These are phyloP conservation scores for Sarotherodon lohbergeri DNA, from an alignment of 2,113 vertebrate species.

Conservation along the genomic window DNA sequence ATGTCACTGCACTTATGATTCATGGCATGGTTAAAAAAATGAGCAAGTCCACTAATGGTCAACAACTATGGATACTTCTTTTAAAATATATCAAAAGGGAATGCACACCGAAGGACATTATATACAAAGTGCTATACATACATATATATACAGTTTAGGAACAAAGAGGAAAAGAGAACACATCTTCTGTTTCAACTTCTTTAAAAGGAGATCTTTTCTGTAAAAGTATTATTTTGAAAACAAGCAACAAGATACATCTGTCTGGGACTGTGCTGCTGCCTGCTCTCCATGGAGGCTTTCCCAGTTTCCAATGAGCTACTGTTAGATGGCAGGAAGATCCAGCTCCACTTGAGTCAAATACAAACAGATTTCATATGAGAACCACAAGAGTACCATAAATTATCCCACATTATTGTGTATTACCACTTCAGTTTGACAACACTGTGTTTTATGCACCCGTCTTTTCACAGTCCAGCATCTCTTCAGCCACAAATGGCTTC, in stretches of 20 bases:
- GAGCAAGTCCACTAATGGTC: not conserved
- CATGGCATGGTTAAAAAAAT: not conserved
- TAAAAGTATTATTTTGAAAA: not conserved
- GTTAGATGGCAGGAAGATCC: constrained; percentile 14
- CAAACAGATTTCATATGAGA: not conserved
- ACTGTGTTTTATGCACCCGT: not conserved
- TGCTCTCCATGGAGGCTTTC: not conserved
- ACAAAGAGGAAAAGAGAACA: not conserved
- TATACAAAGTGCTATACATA: not conserved
- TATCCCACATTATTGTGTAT: not conserved
- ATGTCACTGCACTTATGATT: not conserved
- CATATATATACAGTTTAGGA: not conserved
- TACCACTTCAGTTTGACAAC: not conserved
- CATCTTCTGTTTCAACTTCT: not conserved
- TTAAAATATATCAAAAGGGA: not conserved
- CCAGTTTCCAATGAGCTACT: not conserved
- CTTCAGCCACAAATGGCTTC: constrained; percentile 31
- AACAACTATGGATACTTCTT: not conserved
- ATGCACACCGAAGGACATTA: not conserved
- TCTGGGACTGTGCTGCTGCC: constrained; percentile 7
- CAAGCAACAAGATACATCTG: not conserved
- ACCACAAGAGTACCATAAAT: not conserved
- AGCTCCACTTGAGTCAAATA: not conserved
- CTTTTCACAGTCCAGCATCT: not conserved
- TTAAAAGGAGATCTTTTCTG: not conserved